Conservation (phyloP, 2,888 invertebrate species). For the Xestia ashworthii region DNA sequence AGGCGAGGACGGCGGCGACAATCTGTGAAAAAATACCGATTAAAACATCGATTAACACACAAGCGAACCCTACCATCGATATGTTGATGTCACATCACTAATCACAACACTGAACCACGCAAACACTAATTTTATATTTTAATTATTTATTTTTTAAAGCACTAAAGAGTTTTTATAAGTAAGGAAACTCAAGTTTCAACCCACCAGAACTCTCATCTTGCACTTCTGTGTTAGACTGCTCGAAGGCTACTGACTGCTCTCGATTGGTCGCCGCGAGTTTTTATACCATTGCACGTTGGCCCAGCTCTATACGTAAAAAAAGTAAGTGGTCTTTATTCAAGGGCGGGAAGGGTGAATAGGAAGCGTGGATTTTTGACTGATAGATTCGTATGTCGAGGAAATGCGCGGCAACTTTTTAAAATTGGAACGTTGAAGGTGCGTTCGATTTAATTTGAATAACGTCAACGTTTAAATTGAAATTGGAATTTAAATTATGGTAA, state of each 20-base stretch:
- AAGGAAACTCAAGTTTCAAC: constrained; percentile 75
- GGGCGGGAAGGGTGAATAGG: constrained; percentile 89
- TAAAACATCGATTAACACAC: constrained; percentile 64
- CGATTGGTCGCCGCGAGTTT: constrained; percentile 82
- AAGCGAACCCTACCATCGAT: constrained; percentile 48
- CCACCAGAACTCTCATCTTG: constrained; percentile 90
- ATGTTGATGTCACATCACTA: constrained; percentile 62
- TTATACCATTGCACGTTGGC: constrained; percentile 81
- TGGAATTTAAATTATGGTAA: constrained; percentile 3
- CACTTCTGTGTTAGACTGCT: constrained; percentile 90
- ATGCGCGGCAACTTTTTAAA: constrained; percentile 72
- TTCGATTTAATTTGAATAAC: constrained; percentile 49
- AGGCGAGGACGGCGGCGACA: constrained; percentile 89
- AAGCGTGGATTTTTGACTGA: constrained; percentile 83
- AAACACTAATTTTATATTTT: constrained; percentile 43
- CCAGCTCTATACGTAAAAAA: constrained; percentile 86
- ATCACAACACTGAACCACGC: constrained; percentile 64
- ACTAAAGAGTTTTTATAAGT: constrained; percentile 58
- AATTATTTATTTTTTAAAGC: constrained; percentile 37
- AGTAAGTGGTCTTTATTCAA: constrained; percentile 87
- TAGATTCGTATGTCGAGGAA: constrained; percentile 71
- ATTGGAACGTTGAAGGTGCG: constrained; percentile 49
- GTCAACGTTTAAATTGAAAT: constrained; percentile 28
- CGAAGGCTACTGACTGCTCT: constrained; percentile 90
- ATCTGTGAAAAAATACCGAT: constrained; percentile 83